These are phyloP conservation scores for Anarhynchus alexandrinus DNA, from an alignment of 2,113 vertebrate genomes.

Conservation along the genomic window DNA sequence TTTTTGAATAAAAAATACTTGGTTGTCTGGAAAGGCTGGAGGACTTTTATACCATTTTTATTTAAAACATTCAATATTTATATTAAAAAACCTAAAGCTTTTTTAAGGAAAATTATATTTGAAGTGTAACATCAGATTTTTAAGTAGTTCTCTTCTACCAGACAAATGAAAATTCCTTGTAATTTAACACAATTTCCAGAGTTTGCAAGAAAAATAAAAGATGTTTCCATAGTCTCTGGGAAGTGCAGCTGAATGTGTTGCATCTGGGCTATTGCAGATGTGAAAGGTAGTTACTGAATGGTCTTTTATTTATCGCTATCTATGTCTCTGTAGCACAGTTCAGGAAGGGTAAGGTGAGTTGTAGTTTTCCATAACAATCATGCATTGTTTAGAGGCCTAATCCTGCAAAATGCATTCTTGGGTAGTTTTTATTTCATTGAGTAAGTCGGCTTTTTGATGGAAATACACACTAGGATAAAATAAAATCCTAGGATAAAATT, in stretches of 20 bases:
- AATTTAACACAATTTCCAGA: neutral
- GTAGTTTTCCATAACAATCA: neutral
- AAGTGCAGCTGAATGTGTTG: neutral
- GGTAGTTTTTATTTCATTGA: neutral
- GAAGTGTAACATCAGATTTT: neutral
- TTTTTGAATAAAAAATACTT: neutral
- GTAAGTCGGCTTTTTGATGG: neutral
- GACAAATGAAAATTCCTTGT: neutral
- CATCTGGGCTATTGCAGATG: neutral
- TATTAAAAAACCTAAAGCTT: neutral
- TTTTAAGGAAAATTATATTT: neutral
- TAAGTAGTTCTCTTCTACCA: neutral
- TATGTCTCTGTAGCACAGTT: neutral
- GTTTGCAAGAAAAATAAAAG: neutral
- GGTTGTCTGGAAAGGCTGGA: neutral
- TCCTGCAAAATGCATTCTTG: neutral
- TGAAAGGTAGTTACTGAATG: neutral
- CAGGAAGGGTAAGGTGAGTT: neutral
- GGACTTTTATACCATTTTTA: neutral
- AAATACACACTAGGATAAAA: neutral
- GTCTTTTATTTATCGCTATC: neutral
- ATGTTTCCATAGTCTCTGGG: neutral
- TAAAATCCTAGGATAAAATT: neutral
- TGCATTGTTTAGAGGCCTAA: neutral
- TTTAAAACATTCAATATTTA: neutral